phyloP scores from a whole-genome alignment of 2,113 vertebrate genomes.

The Arothron firmamentum region DNA sequence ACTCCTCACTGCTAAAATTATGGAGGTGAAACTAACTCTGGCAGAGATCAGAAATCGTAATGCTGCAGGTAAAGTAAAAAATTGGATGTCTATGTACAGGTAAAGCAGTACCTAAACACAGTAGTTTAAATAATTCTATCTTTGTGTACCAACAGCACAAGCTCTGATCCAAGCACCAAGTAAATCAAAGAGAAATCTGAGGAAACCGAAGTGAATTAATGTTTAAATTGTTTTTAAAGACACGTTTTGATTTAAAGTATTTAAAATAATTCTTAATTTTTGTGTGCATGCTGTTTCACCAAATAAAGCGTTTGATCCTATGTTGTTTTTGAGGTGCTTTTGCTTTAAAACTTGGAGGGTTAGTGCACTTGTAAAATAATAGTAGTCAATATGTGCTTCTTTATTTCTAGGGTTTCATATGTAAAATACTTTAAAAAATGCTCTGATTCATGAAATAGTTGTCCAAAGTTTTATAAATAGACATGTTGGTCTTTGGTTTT shows the following conservation, averaged over 20 bases:
- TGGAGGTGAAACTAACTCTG: slow-evolving; percentile 32
- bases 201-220: slow-evolving; percentile 4
- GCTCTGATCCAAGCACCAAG: background rate
- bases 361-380: too few species aligned
- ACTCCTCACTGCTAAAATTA: slow-evolving; percentile 35
- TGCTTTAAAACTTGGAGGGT: too few species aligned
- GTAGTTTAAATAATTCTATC: background rate
- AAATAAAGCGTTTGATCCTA: slow-evolving; percentile 32
- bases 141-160: slow-evolving; percentile 37
- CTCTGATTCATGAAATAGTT: too few species aligned
- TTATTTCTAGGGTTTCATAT: too few species aligned
- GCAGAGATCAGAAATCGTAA: slow-evolving; percentile 14
- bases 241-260: background rate
- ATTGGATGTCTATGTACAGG: background rate
- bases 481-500: too few species aligned
- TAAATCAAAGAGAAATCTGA: slow-evolving; percentile 23
- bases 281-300: background rate
- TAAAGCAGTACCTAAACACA: background rate
- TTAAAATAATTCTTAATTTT: background rate
- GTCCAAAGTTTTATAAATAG: too few species aligned
- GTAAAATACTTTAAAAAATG: too few species aligned
- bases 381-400: too few species aligned
- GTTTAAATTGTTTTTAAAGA: background rate
- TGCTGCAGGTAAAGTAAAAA: slow-evolving; percentile 25
- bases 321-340: too few species aligned